Evolutionary conservation across 2,797 vertebrate genomes (phyloP).

Genomic region (Enteromius argenteus): DNA sequence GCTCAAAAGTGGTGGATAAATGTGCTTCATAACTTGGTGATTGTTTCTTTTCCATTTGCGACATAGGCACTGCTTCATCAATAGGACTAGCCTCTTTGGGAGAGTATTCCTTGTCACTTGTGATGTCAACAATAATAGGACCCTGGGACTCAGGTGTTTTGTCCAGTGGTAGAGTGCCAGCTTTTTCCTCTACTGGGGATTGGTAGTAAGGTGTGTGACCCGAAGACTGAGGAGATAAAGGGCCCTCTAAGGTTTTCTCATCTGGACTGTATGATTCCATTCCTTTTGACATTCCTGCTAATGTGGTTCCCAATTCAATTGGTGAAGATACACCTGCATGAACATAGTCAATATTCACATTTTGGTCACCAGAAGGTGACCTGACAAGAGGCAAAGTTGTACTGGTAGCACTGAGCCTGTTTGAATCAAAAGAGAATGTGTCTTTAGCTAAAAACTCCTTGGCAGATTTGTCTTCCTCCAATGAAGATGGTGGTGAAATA

Average conservation of each 20-base stretch:
- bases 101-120: slow-evolving; percentile 86
- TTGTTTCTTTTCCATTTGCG: slow-evolving; percentile 80
- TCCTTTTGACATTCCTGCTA: slow-evolving; percentile 72
- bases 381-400: slow-evolving; percentile 83
- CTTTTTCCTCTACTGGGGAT: slow-evolving; percentile 93
- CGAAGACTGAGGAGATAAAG: slow-evolving; percentile 91
- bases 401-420: slow-evolving; percentile 73
- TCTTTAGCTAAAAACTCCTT: slow-evolving; percentile 72
- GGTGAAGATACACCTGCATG: slow-evolving; percentile 83
- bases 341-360: slow-evolving; percentile 84
- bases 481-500: slow-evolving; percentile 90
- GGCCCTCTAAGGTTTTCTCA: slow-evolving; percentile 91
- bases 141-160: slow-evolving; percentile 69
- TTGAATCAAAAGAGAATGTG: slow-evolving; percentile 67
- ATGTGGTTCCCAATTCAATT: slow-evolving; percentile 80
- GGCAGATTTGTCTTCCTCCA: slow-evolving; percentile 90
- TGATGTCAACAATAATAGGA: slow-evolving; percentile 89
- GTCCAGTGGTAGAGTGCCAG: slow-evolving; percentile 77
- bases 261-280: slow-evolving; percentile 86
- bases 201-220: slow-evolving; percentile 98
- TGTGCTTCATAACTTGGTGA: slow-evolving; percentile 80
- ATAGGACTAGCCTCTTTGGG: slow-evolving; percentile 86
- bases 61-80: slow-evolving; percentile 85
- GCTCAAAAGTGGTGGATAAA: slow-evolving; percentile 70
- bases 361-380: slow-evolving; percentile 89